Conservation (phyloP, 64 coral and sea anemone species). For the Montipora capricornis region DNA sequence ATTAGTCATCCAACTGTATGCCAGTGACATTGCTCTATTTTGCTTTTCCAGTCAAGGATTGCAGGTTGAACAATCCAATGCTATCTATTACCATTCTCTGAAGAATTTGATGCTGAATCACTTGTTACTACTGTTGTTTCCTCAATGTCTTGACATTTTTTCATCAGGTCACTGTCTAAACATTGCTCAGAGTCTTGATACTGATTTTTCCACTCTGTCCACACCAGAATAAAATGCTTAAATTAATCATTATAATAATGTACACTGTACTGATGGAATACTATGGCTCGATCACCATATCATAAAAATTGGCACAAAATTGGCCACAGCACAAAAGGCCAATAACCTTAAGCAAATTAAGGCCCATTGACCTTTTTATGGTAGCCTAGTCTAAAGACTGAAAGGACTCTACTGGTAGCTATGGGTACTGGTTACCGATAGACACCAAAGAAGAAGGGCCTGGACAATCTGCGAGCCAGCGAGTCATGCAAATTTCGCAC, state of each 20-base stretch:
- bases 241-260: background rate
- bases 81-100: slow-evolving; percentile 18
- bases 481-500: too few relatives aligned
- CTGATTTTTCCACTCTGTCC: background rate
- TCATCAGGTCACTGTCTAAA: background rate
- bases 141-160: background rate
- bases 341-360: too few relatives aligned
- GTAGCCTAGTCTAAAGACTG: too few relatives aligned
- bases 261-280: background rate
- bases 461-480: too few relatives aligned
- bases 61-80: background rate
- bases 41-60: background rate
- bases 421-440: too few relatives aligned
- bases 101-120: slow-evolving; percentile 28
- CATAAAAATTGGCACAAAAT: too few relatives aligned
- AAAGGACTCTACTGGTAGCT: too few relatives aligned
- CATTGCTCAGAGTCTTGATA: background rate
- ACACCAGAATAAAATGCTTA: background rate
- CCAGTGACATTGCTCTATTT: background rate
- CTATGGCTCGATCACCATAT: background rate
- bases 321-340: too few relatives aligned
- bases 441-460: too few relatives aligned
- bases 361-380: too few relatives aligned
- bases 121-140: background rate
- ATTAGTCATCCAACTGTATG: too few relatives aligned